Conservation (phyloP, 2,113 vertebrate genomes). For the Drymodes brunneopygia region DNA sequence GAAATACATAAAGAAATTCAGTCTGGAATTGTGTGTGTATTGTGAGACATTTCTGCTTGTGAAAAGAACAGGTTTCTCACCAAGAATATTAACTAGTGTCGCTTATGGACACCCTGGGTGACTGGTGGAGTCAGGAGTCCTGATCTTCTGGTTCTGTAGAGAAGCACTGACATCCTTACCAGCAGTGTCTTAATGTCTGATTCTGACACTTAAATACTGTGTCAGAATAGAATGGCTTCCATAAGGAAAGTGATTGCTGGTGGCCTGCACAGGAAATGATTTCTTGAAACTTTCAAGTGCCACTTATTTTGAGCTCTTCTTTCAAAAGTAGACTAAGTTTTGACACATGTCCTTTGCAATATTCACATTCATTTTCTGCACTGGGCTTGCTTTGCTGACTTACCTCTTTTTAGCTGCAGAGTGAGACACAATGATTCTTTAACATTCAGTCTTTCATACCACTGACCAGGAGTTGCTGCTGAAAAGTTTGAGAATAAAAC, state of each 20-base stretch:
- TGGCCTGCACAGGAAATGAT: neutral
- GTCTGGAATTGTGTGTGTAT: neutral
- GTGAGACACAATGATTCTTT: neutral
- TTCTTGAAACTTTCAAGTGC: neutral
- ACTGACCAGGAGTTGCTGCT: neutral
- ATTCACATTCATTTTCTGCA: neutral
- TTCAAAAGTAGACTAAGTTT: neutral
- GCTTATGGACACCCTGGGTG: neutral
- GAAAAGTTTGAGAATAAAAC: neutral
- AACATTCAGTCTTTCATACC: neutral
- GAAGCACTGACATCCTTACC: neutral
- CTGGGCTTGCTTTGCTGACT: neutral
- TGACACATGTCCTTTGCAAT: neutral
- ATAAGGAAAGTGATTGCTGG: neutral
- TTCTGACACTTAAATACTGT: neutral
- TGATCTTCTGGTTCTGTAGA: rapidly evolving
- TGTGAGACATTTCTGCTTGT: neutral
- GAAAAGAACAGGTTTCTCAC: neutral
- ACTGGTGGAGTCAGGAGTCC: neutral
- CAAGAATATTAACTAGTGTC: neutral
- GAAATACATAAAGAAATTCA: neutral
- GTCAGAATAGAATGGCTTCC: neutral
- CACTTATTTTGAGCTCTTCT: neutral
- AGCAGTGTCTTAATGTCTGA: neutral
- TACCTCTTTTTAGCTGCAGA: neutral